Percentiles rank a stretch among this genome's conserved stretches.
Conservation (phyloP, 2,113 vertebrate genomes). For the Anas platyrhynchos region DNA sequence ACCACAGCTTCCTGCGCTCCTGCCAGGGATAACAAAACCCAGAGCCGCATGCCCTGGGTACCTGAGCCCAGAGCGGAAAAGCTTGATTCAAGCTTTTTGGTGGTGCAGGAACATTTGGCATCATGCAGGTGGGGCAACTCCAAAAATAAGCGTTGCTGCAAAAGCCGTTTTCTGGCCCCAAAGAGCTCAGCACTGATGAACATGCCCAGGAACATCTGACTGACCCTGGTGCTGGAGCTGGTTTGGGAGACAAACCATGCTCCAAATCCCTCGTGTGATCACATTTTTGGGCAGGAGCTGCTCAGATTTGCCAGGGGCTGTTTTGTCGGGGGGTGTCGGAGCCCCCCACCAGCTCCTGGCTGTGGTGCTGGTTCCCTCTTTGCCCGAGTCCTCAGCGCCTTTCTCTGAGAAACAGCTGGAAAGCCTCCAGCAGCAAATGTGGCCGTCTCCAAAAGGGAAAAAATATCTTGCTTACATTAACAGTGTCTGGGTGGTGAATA, state of each 20-base stretch:
- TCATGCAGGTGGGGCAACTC: neutral
- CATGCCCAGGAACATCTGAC: fast-evolving
- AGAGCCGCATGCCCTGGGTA: fast-evolving
- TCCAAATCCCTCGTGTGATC: fast-evolving
- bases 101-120: fast-evolving
- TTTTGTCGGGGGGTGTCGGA: neutral
- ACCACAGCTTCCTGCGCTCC: neutral
- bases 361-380: neutral
- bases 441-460: neutral
- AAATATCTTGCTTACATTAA: neutral
- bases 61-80: neutral
- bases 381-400: fast-evolving
- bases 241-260: neutral
- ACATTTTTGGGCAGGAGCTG: neutral
- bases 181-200: neutral
- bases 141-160: neutral
- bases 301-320: neutral
- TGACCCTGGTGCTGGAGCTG: neutral
- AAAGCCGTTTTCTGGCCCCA: neutral
- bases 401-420: neutral
- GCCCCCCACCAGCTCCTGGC: fast-evolving
- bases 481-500: slow-evolving; percentile 13
- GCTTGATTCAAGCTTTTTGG: fast-evolving
- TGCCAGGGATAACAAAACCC: neutral
- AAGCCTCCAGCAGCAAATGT: neutral